These are phyloP conservation scores for Carlito syrichta DNA, from an alignment of 2,113 vertebrate genomes.

Conservation along the genomic window DNA sequence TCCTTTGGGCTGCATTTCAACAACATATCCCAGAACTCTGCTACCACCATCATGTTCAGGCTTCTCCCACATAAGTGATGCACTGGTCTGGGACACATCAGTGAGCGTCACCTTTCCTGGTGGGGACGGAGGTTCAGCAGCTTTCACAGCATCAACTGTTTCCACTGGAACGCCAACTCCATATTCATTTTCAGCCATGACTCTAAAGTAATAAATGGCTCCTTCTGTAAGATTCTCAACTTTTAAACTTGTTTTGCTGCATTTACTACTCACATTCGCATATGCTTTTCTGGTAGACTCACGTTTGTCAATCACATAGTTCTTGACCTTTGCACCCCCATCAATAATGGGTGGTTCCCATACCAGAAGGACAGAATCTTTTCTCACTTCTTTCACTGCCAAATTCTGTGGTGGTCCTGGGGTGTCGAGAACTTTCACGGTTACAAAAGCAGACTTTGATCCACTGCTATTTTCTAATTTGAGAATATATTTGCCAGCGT, in stretches of 20 bases:
- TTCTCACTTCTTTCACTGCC: slow-evolving; percentile 92
- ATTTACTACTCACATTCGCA: slow-evolving; percentile 93
- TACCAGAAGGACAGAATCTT: slow-evolving; percentile 90
- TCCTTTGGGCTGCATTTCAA: slow-evolving; percentile 96
- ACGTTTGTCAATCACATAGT: slow-evolving; percentile 97
- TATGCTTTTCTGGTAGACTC: slow-evolving; percentile 95
- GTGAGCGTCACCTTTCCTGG: slow-evolving; percentile 95
- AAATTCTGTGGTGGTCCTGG: slow-evolving; percentile 94
- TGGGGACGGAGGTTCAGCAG: slow-evolving; percentile 94
- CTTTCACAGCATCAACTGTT: slow-evolving; percentile 91
- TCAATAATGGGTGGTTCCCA: slow-evolving; percentile 98
- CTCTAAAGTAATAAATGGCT: slow-evolving; percentile 95
- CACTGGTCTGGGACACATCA: slow-evolving; percentile 93
- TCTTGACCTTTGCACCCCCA: slow-evolving; percentile 95
- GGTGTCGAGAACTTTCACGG: slow-evolving; percentile 95
- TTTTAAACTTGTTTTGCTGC: slow-evolving; percentile 94
- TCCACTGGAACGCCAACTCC: slow-evolving; percentile 92
- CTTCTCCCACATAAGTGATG: slow-evolving; percentile 95
- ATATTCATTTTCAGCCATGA: slow-evolving; percentile 99
- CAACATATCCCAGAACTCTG: slow-evolving; percentile 94
- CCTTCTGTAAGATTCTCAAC: slow-evolving; percentile 95
- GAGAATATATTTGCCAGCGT: slow-evolving; percentile 96
- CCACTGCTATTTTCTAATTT: slow-evolving; percentile 94
- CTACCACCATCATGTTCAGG: slow-evolving; percentile 97
- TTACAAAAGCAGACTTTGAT: slow-evolving; percentile 95